Percentiles rank a stretch among this genome's conserved stretches.
These are phyloP conservation scores for Netelia melanura DNA, from an alignment of 2,888 invertebrate species.

Conservation along the genomic window DNA sequence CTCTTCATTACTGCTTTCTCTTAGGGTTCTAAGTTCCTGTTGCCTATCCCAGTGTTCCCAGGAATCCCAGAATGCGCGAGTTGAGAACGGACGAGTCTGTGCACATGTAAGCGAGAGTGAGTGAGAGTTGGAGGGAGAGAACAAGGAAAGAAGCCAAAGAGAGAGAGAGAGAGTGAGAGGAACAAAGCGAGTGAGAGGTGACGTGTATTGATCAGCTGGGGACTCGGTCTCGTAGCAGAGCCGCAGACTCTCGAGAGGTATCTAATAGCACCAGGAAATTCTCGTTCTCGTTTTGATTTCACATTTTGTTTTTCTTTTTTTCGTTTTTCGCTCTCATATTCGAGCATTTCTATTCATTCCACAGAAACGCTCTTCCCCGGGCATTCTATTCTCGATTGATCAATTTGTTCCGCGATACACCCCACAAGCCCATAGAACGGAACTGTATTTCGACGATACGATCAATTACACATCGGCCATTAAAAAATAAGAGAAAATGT, in stretches of 20 bases:
- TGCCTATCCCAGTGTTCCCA: slow-evolving; percentile 75
- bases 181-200: slow-evolving; percentile 63
- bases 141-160: no score
- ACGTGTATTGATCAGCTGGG: slow-evolving; percentile 81
- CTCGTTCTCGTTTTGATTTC: slow-evolving; percentile 39
- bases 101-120: neutral
- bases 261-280: slow-evolving; percentile 29
- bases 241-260: slow-evolving; percentile 52
- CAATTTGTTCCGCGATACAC: neutral
- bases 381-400: slow-evolving; percentile 3
- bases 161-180: neutral
- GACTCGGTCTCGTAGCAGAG: slow-evolving; percentile 78
- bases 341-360: neutral
- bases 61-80: slow-evolving; percentile 70
- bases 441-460: neutral
- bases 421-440: neutral
- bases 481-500: neutral
- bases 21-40: slow-evolving; percentile 16
- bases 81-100: neutral
- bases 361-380: neutral
- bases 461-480: slow-evolving; percentile 22
- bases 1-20: no score
- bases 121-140: neutral
- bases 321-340: neutral
- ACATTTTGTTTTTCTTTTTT: neutral